A percentile compares a stretch with the other conserved stretches of the same genome.
phyloP scores from a whole-genome alignment of 2,888 invertebrate genomes.

The Magallana nippona region DNA sequence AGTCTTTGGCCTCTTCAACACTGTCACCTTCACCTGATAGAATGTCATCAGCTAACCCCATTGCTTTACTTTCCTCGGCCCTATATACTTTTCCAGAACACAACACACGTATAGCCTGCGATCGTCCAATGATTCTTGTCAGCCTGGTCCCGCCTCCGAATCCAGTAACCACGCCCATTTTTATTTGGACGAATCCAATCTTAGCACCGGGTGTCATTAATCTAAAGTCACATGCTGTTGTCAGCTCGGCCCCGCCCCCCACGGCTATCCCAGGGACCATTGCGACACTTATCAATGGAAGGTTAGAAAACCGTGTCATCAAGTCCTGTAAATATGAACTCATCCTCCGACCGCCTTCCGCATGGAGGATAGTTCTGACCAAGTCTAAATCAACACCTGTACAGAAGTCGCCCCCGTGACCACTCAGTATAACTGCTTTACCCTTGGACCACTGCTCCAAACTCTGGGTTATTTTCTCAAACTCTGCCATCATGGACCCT shows the following conservation, averaged over 20 bases:
- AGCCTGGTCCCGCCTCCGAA: slow-evolving; percentile 82
- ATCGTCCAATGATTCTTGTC: slow-evolving; percentile 79
- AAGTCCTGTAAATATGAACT: slow-evolving; percentile 81
- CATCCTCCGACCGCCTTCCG: slow-evolving; percentile 80
- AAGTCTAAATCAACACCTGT: slow-evolving; percentile 82
- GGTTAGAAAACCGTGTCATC: slow-evolving; percentile 77
- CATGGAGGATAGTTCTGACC: slow-evolving; percentile 72
- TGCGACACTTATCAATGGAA: slow-evolving; percentile 82
- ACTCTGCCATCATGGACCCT: slow-evolving; percentile 83
- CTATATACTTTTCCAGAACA: slow-evolving; percentile 72
- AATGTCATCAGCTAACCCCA: slow-evolving; percentile 80
- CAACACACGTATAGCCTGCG: slow-evolving; percentile 80
- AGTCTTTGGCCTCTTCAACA: slow-evolving; percentile 70
- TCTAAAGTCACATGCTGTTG: slow-evolving; percentile 82
- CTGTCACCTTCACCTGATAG: slow-evolving; percentile 68
- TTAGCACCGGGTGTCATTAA: slow-evolving; percentile 78
- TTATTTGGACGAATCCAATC: slow-evolving; percentile 81
- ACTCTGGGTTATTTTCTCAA: slow-evolving; percentile 79
- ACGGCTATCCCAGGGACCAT: slow-evolving; percentile 81
- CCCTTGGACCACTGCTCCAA: slow-evolving; percentile 80
- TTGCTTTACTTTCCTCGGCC: slow-evolving; percentile 76
- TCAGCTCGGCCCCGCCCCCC: slow-evolving; percentile 83
- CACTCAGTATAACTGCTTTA: slow-evolving; percentile 81
- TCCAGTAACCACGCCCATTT: slow-evolving; percentile 82
- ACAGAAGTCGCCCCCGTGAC: slow-evolving; percentile 81